Evolutionary conservation across 2,888 invertebrate genomes (phyloP).

Genomic region (Meteorus cinctellus): DNA sequence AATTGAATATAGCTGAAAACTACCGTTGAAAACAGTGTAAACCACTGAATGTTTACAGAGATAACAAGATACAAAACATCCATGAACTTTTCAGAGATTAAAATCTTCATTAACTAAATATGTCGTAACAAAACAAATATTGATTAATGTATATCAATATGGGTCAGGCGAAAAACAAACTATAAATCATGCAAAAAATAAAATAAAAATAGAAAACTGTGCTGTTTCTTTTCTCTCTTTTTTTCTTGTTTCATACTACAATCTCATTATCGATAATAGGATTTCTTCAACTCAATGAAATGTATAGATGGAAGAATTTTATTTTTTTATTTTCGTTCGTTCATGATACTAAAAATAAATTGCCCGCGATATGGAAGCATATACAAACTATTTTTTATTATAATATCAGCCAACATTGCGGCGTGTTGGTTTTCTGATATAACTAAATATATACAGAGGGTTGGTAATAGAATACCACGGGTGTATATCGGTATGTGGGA

Average conservation of each 20-base stretch:
- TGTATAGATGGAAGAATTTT: neutral
- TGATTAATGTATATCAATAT: too few species aligned
- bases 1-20: too few species aligned
- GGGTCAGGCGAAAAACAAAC: too few species aligned
- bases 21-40: too few species aligned
- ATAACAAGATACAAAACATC: too few species aligned
- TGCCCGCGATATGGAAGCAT: neutral
- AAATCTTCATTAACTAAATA: too few species aligned
- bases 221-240: neutral
- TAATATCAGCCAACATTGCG: slow-evolving; percentile 16
- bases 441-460: neutral
- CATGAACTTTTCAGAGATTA: too few species aligned
- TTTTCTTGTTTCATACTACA: neutral
- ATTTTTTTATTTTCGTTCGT: neutral
- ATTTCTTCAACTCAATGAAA: neutral
- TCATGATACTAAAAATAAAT: neutral
- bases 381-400: slow-evolving; percentile 28
- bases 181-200: too few species aligned
- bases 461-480: slow-evolving; percentile 15
- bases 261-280: neutral
- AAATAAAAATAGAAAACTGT: neutral
- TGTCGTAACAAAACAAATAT: too few species aligned
- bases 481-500: slow-evolving; percentile 10
- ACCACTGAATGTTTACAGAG: too few species aligned
- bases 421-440: neutral